Evolutionary conservation across 2,888 invertebrate genomes (phyloP), one percentile per base, ranked within the genome.

Genomic region (Odiellus spinosus): DNA sequence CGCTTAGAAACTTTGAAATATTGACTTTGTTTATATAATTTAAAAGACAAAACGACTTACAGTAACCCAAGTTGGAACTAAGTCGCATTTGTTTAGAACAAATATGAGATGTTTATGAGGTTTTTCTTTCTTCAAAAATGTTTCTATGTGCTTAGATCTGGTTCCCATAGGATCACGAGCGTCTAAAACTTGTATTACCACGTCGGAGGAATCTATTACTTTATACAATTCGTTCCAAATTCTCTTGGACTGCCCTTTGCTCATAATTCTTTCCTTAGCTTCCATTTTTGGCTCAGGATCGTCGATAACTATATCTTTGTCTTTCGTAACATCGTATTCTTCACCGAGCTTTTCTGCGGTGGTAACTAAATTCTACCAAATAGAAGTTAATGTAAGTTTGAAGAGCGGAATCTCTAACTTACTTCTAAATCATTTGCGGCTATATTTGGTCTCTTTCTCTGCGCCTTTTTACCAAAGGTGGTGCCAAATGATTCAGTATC

Each of bases 211-310:
- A 67, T 99, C 98, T 46, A 99, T 79, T 21, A 72, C 98, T 75
- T 99, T 99, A 64, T 96, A 93, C 40, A 99, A 67, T 65, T 99
- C 98, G 71, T 90, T 93, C 98, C 98, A 99, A 60, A 99, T 93
- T 57, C 98, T 76, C 68, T 77, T 87, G 58, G 95, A 96, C 68
- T 91, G 90, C 1, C 98, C 93, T 20, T 93, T 91, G 44, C 77
- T 80, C 76, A 93, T 90, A 2, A 93, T 80, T 82, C 90, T 88
- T 65, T 96, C 96, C 53, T 85, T 76, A 41, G 82, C 79, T 15
- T 82, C 77, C 56, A 81, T 79, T 61, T 75, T 78, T 6, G 82
- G 76, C 20, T 88, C 90, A 20, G 75, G 60, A 59, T 63, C 77
- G 59, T 85, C 82, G 44, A 77, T 74, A 2, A 85, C 74, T 53